A percentile compares a stretch with the other conserved stretches of the same genome.
phyloP scores from a whole-genome alignment of 2,113 vertebrate genomes.

The Eira barbara region DNA sequence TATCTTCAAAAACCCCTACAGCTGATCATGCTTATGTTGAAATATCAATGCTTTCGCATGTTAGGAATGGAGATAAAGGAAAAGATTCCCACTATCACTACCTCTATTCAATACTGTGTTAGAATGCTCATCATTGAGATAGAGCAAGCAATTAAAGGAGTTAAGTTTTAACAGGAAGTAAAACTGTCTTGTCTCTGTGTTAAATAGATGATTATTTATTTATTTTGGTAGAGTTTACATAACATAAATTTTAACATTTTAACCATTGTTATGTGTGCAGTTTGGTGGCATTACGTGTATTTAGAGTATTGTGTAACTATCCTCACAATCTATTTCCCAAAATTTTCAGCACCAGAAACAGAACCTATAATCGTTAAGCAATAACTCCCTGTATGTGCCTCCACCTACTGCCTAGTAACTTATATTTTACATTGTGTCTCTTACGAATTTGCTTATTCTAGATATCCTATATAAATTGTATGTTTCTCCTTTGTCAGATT shows the following conservation, averaged over 20 bases:
- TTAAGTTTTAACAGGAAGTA: not conserved
- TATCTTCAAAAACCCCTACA: not conserved
- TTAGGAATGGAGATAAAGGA: not conserved
- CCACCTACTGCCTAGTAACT: not conserved
- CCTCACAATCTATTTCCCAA: not conserved
- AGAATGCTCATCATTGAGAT: not conserved
- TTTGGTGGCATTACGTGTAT: not conserved
- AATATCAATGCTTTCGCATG: not conserved
- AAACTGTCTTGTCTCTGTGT: not conserved
- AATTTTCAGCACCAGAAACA: not conserved
- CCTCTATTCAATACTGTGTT: not conserved
- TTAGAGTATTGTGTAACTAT: not conserved
- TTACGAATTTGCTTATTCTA: not conserved
- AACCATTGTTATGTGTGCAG: not conserved
- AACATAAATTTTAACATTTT: not conserved
- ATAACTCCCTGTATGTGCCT: not conserved
- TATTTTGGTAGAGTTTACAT: not conserved
- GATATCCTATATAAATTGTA: not conserved
- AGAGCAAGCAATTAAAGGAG: not conserved
- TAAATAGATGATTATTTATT: not conserved
- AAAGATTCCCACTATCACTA: not conserved
- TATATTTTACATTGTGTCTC: not conserved
- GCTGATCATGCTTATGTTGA: not conserved
- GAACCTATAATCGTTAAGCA: not conserved
- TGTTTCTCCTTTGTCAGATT: not conserved